phyloP scores from a whole-genome alignment of 2,113 vertebrate genomes.

The Microtus richardsoni region DNA sequence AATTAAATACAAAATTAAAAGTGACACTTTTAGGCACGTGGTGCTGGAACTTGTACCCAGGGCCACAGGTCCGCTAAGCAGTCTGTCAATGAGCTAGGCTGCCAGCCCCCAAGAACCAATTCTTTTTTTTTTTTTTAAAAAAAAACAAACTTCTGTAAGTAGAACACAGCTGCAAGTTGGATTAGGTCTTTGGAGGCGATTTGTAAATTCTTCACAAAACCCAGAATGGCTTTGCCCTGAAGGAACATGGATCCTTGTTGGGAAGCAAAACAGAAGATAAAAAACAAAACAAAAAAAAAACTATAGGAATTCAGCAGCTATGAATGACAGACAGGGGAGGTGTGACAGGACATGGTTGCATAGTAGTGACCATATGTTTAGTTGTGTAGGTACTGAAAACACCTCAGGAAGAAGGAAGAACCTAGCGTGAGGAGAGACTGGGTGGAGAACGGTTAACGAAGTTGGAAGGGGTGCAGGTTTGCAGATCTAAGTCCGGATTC shows the following conservation, averaged over 20 bases:
- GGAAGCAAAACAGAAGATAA: background rate
- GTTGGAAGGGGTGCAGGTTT: background rate
- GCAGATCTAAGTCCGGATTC: background rate
- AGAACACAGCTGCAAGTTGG: background rate
- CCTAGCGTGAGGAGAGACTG: background rate
- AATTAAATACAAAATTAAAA: background rate
- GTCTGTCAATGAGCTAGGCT: background rate
- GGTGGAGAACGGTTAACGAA: fast-evolving
- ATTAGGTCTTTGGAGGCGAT: background rate
- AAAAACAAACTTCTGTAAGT: background rate
- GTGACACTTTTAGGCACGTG: background rate
- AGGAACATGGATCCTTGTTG: background rate
- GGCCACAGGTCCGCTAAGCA: background rate
- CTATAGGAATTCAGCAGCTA: background rate
- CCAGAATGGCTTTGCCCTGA: background rate
- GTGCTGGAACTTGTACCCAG: background rate
- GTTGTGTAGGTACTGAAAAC: background rate
- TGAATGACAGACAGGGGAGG: background rate
- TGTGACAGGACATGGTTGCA: background rate
- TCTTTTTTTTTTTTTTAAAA: background rate
- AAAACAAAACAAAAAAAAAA: background rate
- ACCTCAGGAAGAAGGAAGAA: background rate
- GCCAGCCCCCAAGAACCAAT: background rate
- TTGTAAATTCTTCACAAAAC: background rate
- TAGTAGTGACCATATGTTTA: background rate